phyloP scores from a whole-genome alignment of 2,113 vertebrate species.

The Ptyas mucosa region DNA sequence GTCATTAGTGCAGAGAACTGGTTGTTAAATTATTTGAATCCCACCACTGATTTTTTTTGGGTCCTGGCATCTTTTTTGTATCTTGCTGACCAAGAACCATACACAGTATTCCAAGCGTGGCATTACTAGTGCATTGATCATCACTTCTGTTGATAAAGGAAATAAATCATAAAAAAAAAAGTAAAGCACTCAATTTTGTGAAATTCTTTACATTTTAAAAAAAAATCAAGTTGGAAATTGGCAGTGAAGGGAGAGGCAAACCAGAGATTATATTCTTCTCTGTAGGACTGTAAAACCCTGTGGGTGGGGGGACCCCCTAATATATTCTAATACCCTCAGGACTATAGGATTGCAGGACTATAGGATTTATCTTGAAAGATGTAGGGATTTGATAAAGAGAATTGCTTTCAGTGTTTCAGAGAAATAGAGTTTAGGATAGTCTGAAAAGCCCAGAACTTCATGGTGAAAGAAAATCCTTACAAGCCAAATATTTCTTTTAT shows the following conservation, averaged over 20 bases:
- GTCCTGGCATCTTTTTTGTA: neutral
- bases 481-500: neutral
- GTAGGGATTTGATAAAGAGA: neutral
- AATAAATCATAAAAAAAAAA: neutral
- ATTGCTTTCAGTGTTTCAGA: neutral
- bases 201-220: neutral
- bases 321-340: neutral
- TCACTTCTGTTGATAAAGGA: neutral
- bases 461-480: neutral
- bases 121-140: neutral
- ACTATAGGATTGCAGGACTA: neutral
- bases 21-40: too few relatives aligned
- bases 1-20: too few relatives aligned
- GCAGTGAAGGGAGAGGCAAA: neutral
- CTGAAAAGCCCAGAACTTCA: neutral
- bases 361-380: neutral
- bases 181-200: neutral
- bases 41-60: neutral
- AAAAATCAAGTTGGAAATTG: neutral
- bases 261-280: neutral
- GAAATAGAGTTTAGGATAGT: neutral
- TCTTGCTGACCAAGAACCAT: neutral
- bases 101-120: neutral
- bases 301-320: neutral
- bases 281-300: neutral